A percentile compares a stretch with the other conserved stretches of the same genome.
Conservation (phyloP, 2,888 invertebrate genomes). For the Cryptocephalus primarius region DNA sequence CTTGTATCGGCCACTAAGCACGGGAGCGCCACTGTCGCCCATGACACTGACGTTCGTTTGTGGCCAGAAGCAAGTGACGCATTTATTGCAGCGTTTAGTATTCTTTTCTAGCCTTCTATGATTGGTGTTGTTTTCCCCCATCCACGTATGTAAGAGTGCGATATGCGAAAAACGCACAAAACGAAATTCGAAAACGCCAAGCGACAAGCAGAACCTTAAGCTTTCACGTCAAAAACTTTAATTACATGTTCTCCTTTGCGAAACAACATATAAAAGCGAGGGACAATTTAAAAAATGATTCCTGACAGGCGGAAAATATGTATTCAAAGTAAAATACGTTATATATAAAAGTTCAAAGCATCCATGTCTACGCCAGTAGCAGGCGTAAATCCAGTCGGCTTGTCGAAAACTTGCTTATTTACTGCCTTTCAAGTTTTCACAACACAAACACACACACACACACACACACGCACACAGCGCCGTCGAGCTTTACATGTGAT, state of each 20-base stretch:
- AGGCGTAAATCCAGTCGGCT: conserved; percentile 28
- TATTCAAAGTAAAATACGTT: conserved; percentile 4
- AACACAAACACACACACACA: neutral
- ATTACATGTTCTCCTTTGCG: neutral
- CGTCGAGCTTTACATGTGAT: conserved; percentile 25
- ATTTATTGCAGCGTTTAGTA: no score
- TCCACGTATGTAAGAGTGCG: no score
- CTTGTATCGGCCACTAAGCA: no score
- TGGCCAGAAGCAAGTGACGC: no score
- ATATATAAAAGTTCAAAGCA: conserved; percentile 29
- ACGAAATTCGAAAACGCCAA: no score
- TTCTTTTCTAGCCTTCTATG: no score
- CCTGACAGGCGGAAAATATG: conserved; percentile 3
- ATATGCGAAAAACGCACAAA: no score
- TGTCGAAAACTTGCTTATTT: conserved; percentile 36
- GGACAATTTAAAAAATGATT: conserved; percentile 1
- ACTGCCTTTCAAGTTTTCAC: conserved; percentile 25
- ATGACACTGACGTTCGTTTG: no score
- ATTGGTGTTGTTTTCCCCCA: no score
- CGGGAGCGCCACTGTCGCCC: no score
- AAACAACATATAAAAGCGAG: neutral
- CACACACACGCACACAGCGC: conserved; percentile 14
- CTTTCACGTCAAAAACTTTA: neutral
- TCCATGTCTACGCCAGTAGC: conserved; percentile 28
- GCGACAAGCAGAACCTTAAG: no score